Evolutionary conservation across 2,113 vertebrate species (phyloP).

Genomic region (Condylura cristata): DNA sequence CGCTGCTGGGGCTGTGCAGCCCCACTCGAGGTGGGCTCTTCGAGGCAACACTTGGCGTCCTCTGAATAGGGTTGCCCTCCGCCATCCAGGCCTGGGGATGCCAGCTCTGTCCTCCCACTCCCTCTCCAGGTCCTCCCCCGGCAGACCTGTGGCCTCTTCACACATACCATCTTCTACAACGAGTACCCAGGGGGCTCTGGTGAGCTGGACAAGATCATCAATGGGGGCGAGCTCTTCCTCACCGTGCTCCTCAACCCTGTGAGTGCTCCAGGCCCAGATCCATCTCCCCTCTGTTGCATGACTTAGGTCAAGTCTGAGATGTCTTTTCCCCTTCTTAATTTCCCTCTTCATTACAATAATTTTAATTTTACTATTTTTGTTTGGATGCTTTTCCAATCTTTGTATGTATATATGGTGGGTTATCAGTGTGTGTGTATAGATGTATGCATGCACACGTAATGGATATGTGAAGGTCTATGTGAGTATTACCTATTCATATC

Average conservation of each 20-base stretch:
- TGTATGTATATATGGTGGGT: neutral
- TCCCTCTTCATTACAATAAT: neutral
- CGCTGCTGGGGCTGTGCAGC: neutral
- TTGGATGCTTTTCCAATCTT: neutral
- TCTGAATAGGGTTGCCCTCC: neutral
- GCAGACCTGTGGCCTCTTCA: constrained; percentile 98
- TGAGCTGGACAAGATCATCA: constrained; percentile 98
- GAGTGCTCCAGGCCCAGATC: constrained; percentile 77
- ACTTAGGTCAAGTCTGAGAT: neutral
- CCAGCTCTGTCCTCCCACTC: neutral
- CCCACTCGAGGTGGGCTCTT: neutral
- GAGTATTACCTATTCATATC: neutral
- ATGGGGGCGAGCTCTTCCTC: constrained; percentile 97
- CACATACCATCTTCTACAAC: constrained; percentile 98
- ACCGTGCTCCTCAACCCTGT: constrained; percentile 97
- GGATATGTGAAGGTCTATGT: neutral
- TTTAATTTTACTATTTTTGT: neutral
- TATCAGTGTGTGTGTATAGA: neutral
- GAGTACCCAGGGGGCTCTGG: constrained; percentile 96
- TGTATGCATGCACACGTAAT: too few species aligned
- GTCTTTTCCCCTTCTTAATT: neutral
- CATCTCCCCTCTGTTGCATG: too few species aligned
- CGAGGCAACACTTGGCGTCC: neutral
- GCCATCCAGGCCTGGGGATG: neutral
- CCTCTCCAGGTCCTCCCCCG: constrained; percentile 93